Base-by-base conservation (phyloP, 92 coral and sea anemone genomes). In the Zoanthus gigantus region DNA sequence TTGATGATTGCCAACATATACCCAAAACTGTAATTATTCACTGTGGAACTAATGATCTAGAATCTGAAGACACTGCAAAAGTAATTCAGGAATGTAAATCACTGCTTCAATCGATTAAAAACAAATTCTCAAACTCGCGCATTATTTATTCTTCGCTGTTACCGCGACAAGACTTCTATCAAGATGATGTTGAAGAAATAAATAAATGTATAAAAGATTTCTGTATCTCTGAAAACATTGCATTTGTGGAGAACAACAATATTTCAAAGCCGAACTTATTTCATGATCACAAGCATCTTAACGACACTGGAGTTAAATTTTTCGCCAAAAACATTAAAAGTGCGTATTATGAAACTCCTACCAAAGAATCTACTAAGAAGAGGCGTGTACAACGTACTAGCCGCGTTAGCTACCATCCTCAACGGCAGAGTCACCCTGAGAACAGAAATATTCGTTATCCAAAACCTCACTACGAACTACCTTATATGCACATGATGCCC, bases 271-370 rank as follows among this genome's bases (percentile, higher is more conserved):
- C 83, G 17, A n/a, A 78, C 9, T 74, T 80, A 29, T 83, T 82
- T 29, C 17, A 32, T 76, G 91, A 88, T 23, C 3, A 54, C 53
- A 88, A 88, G 63, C 88, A 88, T 15, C 83, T 88, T 10, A 88
- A 88, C 78, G 77, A 74, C 72, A 74, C 76, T 42, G 91, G 91
- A 0, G 75, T 88, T 45, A 88, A 88, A 76, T 76, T 58, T 71
- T 88, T 88, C 44, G 91, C 91, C 16, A 88, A 88, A 88, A 88
- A 74, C 73, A 46, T 88, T 16, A 88, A 88, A 82, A 88, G 91
- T 47, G 84, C 88, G 4, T 52, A 74, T 50, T 88, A 71, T 72
- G 82, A 60, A 67, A 82, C 82, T 6, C 83, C 11, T 32, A 79
- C 91, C 2, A 87, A 78, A 77, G 85, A 78, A 57, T 87, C 90